These are phyloP conservation scores for Vanacampus margaritifer DNA, from an alignment of 2,113 vertebrate species.

Conservation along the genomic window DNA sequence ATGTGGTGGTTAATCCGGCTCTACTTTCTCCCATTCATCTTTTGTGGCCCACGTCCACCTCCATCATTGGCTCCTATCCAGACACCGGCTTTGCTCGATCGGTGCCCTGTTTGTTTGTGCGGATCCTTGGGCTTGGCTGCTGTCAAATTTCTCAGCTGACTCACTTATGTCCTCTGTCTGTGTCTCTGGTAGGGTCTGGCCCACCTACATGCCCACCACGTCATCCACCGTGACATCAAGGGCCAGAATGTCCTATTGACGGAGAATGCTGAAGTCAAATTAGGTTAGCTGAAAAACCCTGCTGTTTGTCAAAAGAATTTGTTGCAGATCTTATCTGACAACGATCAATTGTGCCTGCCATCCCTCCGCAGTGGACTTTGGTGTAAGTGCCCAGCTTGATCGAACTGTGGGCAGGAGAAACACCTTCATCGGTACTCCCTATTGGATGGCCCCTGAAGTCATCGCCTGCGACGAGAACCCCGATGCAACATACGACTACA, in stretches of 20 bases:
- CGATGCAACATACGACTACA: constrained; percentile 96
- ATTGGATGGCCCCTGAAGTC: constrained; percentile 99
- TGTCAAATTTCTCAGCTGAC: neutral
- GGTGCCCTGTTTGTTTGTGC: neutral
- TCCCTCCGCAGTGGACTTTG: constrained; percentile 87
- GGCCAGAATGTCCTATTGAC: constrained; percentile 71
- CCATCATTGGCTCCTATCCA: no score
- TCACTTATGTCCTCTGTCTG: constrained; percentile 14
- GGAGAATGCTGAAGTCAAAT: constrained; percentile 69
- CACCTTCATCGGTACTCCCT: constrained; percentile 96
- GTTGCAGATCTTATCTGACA: neutral
- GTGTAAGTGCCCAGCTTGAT: constrained; percentile 95
- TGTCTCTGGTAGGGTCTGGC: constrained; percentile 75
- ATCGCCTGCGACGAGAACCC: constrained; percentile 99
- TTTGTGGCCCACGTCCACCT: no score
- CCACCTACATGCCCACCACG: constrained; percentile 70
- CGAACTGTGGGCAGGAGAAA: constrained; percentile 95
- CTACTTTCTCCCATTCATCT: no score
- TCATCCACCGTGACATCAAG: constrained; percentile 72
- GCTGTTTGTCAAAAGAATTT: neutral
- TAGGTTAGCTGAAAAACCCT: constrained; percentile 40
- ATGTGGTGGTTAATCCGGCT: no score
- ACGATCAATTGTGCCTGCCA: neutral
- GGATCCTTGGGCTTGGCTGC: neutral
- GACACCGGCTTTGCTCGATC: neutral